Percentiles rank a stretch among this genome's conserved stretches.
phyloP scores from a whole-genome alignment of 92 coral and sea anemone species.

The Porites evermanni region DNA sequence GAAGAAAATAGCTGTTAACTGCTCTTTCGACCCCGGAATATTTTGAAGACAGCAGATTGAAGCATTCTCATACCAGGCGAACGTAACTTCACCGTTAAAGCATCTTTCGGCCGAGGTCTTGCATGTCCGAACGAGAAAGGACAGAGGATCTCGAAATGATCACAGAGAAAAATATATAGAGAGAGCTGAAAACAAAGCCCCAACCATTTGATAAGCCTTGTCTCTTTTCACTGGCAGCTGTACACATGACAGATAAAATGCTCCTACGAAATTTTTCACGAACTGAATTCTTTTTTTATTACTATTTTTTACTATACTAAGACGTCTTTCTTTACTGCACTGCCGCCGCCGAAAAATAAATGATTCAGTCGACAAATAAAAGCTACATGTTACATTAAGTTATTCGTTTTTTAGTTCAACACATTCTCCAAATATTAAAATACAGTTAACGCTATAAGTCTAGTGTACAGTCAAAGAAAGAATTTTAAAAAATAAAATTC shows the following conservation, averaged over 20 bases:
- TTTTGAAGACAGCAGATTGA: not conserved
- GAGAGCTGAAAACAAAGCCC: slow-evolving; percentile 10
- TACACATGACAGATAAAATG: slow-evolving; percentile 6
- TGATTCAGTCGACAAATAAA: not conserved
- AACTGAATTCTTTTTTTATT: slow-evolving; percentile 18
- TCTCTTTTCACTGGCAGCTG: slow-evolving; percentile 46
- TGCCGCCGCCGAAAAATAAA: too few species aligned
- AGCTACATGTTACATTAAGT: not conserved
- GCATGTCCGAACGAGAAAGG: not conserved
- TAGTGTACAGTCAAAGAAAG: not conserved
- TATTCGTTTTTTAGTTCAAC: slow-evolving; percentile 7
- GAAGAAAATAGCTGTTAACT: not conserved
- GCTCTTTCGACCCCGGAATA: not conserved
- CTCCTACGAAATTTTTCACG: slow-evolving; percentile 22
- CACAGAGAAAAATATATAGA: not conserved
- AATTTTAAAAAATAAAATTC: not conserved
- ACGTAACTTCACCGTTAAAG: not conserved
- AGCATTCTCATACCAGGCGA: not conserved
- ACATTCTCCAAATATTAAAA: slow-evolving; percentile 16
- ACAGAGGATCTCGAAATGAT: slow-evolving; percentile 7
- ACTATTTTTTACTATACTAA: too few species aligned
- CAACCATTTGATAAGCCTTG: slow-evolving; percentile 44
- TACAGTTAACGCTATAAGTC: not conserved
- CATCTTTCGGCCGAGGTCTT: not conserved
- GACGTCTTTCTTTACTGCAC: too few species aligned